These are phyloP conservation scores for Sebastolobus altivelis DNA, from an alignment of 2,797 vertebrate genomes.

Conservation along the genomic window DNA sequence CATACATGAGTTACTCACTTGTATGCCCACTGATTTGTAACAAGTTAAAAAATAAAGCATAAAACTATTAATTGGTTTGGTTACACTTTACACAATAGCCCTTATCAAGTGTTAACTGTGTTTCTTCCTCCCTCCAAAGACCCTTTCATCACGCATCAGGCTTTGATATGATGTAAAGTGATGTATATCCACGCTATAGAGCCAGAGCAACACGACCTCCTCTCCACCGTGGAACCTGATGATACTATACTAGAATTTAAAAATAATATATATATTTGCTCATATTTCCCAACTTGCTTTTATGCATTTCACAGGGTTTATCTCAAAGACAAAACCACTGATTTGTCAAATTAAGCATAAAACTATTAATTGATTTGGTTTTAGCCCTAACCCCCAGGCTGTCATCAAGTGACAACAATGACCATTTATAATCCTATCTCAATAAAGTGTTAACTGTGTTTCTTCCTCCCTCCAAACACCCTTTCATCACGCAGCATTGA, in stretches of 20 bases:
- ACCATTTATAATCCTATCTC: neutral
- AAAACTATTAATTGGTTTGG: neutral
- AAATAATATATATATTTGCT: no score
- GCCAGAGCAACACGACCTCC: no score
- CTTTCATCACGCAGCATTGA: neutral
- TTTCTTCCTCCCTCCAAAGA: neutral
- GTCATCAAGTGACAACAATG: neutral
- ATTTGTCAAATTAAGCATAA: neutral
- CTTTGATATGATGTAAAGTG: neutral
- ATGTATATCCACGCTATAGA: neutral
- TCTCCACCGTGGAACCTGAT: no score
- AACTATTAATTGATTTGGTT: neutral
- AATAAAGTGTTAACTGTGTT: neutral
- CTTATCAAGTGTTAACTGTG: neutral
- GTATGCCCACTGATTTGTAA: neutral
- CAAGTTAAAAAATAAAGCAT: neutral
- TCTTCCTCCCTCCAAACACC: neutral
- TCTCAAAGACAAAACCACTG: neutral
- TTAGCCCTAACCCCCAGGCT: neutral
- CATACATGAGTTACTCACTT: neutral
- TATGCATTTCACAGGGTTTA: neutral
- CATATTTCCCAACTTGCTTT: neutral
- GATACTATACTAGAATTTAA: neutral
- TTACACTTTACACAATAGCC: neutral
- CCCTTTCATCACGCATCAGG: neutral